Evolutionary conservation across 2,888 invertebrate species (phyloP).

Genomic region (Drosophila gaucha): DNA sequence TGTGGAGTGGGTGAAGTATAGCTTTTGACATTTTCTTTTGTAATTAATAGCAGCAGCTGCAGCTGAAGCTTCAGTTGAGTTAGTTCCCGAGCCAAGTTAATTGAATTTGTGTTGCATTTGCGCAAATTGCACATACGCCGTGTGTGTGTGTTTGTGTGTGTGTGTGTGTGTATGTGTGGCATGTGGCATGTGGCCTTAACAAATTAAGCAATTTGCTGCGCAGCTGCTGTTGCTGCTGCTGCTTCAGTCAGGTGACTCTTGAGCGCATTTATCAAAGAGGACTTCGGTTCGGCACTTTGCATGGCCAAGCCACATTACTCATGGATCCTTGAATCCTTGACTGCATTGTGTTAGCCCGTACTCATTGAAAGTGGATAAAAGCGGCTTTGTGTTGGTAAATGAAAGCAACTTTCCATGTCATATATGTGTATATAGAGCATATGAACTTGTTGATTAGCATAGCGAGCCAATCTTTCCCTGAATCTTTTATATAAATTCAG

Average conservation of each 20-base stretch:
- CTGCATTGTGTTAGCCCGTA: constrained; percentile 4
- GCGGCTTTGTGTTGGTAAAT: background rate
- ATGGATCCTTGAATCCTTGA: constrained; percentile 28
- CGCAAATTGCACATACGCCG: constrained; percentile 44
- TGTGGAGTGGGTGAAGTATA: constrained; percentile 5
- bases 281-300: constrained; percentile 60
- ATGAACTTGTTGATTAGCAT: background rate
- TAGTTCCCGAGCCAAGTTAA: constrained; percentile 55
- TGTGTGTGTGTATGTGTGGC: constrained; percentile 13
- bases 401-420: background rate
- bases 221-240: constrained; percentile 35
- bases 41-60: constrained; percentile 53
- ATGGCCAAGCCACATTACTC: constrained; percentile 62
- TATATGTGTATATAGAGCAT: background rate
- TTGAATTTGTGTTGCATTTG: constrained; percentile 70
- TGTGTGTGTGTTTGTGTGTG: constrained; percentile 10
- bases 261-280: constrained; percentile 66
- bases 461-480: background rate
- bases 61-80: constrained; percentile 20
- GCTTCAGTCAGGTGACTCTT: constrained; percentile 50
- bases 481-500: no score
- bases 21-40: constrained; percentile 54
- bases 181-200: constrained; percentile 43
- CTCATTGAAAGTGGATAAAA: background rate
- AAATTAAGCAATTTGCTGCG: constrained; percentile 70